Evolutionary conservation across 2,113 vertebrate genomes (phyloP).

Genomic region (Poeciliopsis retropinna): DNA sequence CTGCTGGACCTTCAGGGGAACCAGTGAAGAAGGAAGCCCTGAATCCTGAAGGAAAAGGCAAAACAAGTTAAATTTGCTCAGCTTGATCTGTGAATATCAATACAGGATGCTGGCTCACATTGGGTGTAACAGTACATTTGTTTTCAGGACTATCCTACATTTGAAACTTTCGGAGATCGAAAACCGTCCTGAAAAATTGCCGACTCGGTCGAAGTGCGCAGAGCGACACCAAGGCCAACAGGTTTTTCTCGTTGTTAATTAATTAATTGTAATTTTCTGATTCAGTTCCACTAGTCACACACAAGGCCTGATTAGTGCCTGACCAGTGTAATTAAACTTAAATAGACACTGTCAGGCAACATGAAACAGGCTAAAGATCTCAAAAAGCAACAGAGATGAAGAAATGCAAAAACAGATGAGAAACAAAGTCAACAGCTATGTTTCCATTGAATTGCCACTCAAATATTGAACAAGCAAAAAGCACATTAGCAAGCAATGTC

Average conservation of each 20-base stretch:
- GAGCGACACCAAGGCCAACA: too few species aligned
- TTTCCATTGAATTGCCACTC: too few species aligned
- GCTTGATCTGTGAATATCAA: too few species aligned
- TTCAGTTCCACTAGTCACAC: background rate
- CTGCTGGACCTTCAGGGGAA: constrained; percentile 66
- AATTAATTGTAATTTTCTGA: background rate
- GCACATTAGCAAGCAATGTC: background rate
- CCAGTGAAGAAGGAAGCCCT: constrained; percentile 71
- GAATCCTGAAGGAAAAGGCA: constrained; percentile 67
- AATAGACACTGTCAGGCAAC: background rate
- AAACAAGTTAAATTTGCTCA: background rate
- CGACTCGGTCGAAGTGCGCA: too few species aligned
- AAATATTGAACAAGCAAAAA: background rate
- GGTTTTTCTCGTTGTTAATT: background rate
- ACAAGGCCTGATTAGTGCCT: background rate
- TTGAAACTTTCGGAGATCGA: too few species aligned
- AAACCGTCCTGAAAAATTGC: too few species aligned
- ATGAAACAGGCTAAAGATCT: background rate
- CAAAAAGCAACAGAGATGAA: background rate
- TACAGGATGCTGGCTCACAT: too few species aligned
- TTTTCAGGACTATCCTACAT: too few species aligned
- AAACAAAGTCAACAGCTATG: background rate
- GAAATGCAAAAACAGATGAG: background rate
- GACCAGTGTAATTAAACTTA: background rate
- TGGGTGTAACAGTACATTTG: too few species aligned